A percentile compares a stretch with the other conserved stretches of the same genome.
Conservation (phyloP, 2,888 invertebrate species). For the Frankliniella intonsa region DNA sequence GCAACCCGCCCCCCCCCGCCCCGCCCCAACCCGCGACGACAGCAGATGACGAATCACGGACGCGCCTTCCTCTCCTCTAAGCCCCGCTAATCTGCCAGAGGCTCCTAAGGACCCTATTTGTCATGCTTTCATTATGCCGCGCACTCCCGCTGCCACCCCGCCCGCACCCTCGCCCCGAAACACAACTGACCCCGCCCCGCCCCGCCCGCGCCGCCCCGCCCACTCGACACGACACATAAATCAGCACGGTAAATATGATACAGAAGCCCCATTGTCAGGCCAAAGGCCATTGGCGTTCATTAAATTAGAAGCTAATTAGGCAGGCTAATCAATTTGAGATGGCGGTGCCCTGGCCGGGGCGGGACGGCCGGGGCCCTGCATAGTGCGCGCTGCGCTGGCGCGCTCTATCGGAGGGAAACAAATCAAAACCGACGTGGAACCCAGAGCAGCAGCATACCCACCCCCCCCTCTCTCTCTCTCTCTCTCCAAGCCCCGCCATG, state of each 20-base stretch:
- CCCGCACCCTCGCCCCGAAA: too few relatives aligned
- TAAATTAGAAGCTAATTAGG: background rate
- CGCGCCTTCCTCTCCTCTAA: background rate
- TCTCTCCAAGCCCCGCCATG: too few relatives aligned
- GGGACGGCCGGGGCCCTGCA: too few relatives aligned
- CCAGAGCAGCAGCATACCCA: too few relatives aligned
- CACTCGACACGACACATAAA: background rate
- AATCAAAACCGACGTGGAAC: too few relatives aligned
- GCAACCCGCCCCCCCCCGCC: background rate
- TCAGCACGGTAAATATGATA: conserved; percentile 8
- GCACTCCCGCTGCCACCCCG: background rate
- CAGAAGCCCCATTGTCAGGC: background rate
- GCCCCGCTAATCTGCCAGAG: background rate
- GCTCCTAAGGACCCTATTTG: background rate
- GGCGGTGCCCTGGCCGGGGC: too few relatives aligned
- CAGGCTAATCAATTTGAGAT: too few relatives aligned
- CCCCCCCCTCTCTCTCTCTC: too few relatives aligned
- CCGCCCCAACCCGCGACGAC: background rate
- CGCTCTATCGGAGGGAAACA: too few relatives aligned
- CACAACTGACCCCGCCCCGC: background rate
- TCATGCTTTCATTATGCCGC: background rate
- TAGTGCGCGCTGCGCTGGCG: too few relatives aligned
- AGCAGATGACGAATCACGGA: background rate
- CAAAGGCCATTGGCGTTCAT: background rate
- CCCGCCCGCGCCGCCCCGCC: background rate